phyloP scores from a whole-genome alignment of 2,797 vertebrate genomes.

The Catamblyrhynchus diadema region DNA sequence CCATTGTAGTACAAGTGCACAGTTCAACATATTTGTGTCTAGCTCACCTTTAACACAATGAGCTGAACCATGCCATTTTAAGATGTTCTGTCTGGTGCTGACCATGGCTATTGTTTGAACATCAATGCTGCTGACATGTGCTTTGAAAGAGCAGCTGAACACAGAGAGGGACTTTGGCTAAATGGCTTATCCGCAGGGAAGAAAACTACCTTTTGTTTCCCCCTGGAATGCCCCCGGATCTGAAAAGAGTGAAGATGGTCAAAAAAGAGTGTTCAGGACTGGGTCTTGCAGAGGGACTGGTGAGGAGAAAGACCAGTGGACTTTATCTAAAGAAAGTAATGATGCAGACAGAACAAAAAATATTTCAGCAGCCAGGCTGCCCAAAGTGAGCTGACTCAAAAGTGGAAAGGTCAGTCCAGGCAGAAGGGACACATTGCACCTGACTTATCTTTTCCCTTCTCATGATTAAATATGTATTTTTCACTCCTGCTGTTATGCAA shows the following conservation, averaged over 20 bases:
- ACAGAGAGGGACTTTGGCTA: neutral
- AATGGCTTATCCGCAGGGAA: neutral
- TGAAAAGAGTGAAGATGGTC: neutral
- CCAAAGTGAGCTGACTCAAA: neutral
- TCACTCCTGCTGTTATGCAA: neutral
- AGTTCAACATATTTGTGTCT: neutral
- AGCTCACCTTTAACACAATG: neutral
- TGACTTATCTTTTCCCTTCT: neutral
- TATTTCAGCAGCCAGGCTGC: neutral
- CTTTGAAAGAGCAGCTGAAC: neutral
- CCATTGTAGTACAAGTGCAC: neutral
- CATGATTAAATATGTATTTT: neutral
- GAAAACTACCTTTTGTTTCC: rapidly evolving
- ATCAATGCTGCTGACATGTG: rapidly evolving
- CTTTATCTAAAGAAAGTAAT: neutral
- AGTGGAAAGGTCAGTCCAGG: neutral
- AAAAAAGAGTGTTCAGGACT: neutral
- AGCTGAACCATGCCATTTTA: neutral
- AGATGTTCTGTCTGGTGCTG: neutral
- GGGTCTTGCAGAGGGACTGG: neutral
- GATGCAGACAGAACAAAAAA: neutral
- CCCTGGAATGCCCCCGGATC: neutral
- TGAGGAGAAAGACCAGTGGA: neutral
- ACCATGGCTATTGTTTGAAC: neutral
- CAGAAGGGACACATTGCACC: neutral